Evolutionary conservation across 2,113 vertebrate species (phyloP).

Genomic region (Brienomyrus brachyistius): DNA sequence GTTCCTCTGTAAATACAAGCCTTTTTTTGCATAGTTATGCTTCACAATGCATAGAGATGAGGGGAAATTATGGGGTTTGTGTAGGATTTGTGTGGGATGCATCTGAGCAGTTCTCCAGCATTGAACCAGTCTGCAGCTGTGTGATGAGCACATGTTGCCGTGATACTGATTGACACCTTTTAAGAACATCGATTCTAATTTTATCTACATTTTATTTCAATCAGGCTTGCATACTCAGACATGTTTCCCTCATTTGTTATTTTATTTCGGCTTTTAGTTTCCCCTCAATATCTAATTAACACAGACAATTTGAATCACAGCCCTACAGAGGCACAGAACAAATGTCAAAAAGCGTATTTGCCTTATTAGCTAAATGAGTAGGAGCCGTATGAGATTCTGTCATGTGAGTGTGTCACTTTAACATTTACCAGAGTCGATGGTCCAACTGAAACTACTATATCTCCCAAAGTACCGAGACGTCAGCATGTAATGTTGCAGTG

Average conservation of each 20-base stretch:
- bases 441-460: neutral
- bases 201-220: neutral
- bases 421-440: neutral
- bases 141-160: neutral
- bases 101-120: neutral
- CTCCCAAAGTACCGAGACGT: neutral
- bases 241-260: neutral
- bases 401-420: neutral
- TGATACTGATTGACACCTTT: neutral
- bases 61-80: neutral
- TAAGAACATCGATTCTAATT: neutral
- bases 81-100: neutral
- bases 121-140: neutral
- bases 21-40: neutral
- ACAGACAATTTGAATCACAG: neutral
- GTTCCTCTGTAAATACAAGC: neutral
- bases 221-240: neutral
- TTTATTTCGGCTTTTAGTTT: neutral
- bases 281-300: neutral
- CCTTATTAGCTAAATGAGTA: neutral
- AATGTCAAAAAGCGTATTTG: neutral
- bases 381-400: neutral
- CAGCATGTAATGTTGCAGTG: neutral
- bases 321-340: neutral
- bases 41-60: neutral